Evolutionary conservation across 2,888 invertebrate genomes (phyloP), one percentile per base, ranked within the genome.

Genomic region (Parasteatoda lunata): DNA sequence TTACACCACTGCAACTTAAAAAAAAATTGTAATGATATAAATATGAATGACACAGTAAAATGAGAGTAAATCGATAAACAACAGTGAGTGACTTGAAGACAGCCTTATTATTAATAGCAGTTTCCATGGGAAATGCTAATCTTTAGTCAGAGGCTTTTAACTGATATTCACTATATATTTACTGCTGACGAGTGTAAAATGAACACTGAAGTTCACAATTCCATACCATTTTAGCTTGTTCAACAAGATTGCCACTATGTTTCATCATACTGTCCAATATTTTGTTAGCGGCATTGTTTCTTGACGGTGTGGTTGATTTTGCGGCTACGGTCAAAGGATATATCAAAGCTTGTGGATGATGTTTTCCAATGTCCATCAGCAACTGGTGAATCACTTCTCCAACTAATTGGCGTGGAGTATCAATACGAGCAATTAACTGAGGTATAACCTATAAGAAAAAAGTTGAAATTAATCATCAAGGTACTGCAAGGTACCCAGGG

Each of bases 301-400:
- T 94, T 7, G 96, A 94, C 71, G 94, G 93, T 85, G 97, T 97
- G 0, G 96, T 96, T 8, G 98, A 97, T 91, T 99, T 99, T 0
- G 98, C 96, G 0, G 99, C 99, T 0, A 99, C 99, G 0, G 98
- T 99, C 88, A 99, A 92, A 0, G 99, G 98, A 92, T 99, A 99
- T 0, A 99, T 98, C 70, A 99, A 93, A 0, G 99, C 98, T 93
- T 99, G 97, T 0, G 99, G 99, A 93, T 99, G 98, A 51, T 96
- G 96, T 92, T 98, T 98, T 6, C 99, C 98, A 89, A 99, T 98
- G 91, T 99, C 99, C 88, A 97, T 97, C 30, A 99, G 93, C 45
- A 99, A 93, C 90, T 97, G 96, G 91, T 98, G 97, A 88, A 99
- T 98, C 69, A 98, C 93, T 88, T 96, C 95, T 0, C 97, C 96